phyloP scores from a whole-genome alignment of 2,888 invertebrate genomes.

The Willowsia nigromaculata region DNA sequence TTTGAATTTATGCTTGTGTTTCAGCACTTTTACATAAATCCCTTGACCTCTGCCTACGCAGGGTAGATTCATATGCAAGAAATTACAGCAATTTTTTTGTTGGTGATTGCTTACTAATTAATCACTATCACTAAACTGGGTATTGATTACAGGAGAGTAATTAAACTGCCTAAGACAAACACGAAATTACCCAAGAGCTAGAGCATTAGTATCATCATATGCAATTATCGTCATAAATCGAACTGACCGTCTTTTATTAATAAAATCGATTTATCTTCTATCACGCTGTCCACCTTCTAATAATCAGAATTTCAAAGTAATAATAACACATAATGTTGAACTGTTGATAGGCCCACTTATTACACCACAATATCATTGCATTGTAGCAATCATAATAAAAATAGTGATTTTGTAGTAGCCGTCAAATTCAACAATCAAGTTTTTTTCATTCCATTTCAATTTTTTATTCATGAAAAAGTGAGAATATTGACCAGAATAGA shows the following conservation, averaged over 20 bases:
- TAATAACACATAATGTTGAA: not conserved
- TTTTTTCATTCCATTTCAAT: not conserved
- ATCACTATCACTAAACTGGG: no score
- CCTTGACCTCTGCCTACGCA: constrained; percentile 28
- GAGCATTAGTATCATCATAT: not conserved
- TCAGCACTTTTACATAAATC: not conserved
- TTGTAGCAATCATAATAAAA: not conserved
- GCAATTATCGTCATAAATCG: not conserved
- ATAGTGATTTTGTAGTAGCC: not conserved
- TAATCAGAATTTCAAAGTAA: not conserved
- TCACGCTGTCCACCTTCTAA: no score
- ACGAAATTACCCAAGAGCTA: not conserved
- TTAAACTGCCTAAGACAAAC: not conserved
- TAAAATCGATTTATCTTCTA: no score
- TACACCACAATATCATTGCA: not conserved
- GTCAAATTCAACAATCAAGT: not conserved
- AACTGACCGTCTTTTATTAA: not conserved
- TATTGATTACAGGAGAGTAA: not conserved
- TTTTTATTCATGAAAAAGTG: not conserved
- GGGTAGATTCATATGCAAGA: no score
- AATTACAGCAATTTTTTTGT: no score
- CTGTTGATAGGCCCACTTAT: not conserved
- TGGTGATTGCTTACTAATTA: no score
- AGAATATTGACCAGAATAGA: not conserved
- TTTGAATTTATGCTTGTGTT: not conserved